Evolutionary conservation across 1,140 invertebrate genomes (phyloP), one percentile per base, ranked within the genome.

Genomic region (Nixonia krombeini): DNA sequence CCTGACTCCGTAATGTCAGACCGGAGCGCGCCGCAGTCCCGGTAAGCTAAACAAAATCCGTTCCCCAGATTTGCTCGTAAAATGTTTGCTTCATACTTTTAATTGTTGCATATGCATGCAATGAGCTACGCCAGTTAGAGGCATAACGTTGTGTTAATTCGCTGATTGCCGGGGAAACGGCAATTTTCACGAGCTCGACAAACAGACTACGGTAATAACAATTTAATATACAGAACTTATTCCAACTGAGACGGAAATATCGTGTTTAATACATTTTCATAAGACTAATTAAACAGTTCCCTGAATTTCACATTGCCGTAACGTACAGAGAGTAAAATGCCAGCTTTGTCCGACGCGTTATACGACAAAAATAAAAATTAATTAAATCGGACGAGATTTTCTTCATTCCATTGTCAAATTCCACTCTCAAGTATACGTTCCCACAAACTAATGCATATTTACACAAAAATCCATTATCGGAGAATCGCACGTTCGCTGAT

Each of bases 111-210:
- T 40, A 40, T 40, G 38, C 8, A 40, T 40, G 17, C 16, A 17
- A 40, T 40, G 38, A 17, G 38, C 15, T 18, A 9, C 38, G 17
- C 9, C 1, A 18, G 13, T 18, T 16, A n/a, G 15, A n/a, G 18
- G 17, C 18, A n/a, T 40, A 18, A 40, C 18, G 38, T 4, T 16
- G 38, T 18, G 18, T 40, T 40, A 40, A 40, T 40, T 40, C 17
- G 38, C 12, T 16, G 15, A 18, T 40, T 40, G 38, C 18, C 38
- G 38, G n/a, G 12, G 16, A 40, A 40, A 40, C 12, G 17, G 16
- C 38, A 40, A 2, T 38, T 40, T 40, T 18, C 16, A n/a, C 17
- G 17, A 18, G 17, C 13, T 8, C 16, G 17, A 16, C 15, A 16
- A 40, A 18, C 10, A 38, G 10, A n/a, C 6, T 16, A 18, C 18